Conservation (phyloP, 2,888 invertebrate species). For the Cryptocephalus primarius region DNA sequence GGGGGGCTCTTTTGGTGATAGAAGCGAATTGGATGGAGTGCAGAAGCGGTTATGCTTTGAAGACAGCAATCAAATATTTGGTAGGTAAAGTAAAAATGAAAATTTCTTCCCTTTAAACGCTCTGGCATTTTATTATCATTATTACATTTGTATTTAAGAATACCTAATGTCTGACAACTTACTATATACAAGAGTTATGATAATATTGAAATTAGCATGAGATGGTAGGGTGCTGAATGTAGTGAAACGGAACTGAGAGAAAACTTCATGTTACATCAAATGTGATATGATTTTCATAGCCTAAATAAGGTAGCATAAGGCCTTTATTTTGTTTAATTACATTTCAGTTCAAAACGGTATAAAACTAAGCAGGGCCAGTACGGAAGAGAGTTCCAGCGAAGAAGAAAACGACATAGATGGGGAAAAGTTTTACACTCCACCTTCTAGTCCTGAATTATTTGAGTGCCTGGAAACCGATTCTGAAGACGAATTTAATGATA, state of each 20-base stretch:
- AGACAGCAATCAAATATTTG: conserved; percentile 8
- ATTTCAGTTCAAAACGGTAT: conserved; percentile 8
- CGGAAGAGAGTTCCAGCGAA: conserved; percentile 1
- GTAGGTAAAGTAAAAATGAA: conserved; percentile 3
- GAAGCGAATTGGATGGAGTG: conserved; percentile 22
- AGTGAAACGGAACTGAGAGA: too few species aligned
- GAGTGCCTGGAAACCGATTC: conserved; percentile 30
- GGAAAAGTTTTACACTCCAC: conserved; percentile 50
- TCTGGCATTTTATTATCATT: neutral
- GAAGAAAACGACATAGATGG: conserved; percentile 3
- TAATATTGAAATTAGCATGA: too few species aligned
- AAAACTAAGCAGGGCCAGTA: conserved; percentile 4
- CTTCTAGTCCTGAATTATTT: conserved; percentile 33
- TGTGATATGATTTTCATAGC: too few species aligned
- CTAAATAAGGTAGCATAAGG: too few species aligned
- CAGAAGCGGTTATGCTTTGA: conserved; percentile 37
- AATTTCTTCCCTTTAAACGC: too few species aligned
- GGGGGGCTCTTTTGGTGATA: conserved; percentile 22
- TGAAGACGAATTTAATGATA: conserved; percentile 33
- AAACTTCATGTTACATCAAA: too few species aligned
- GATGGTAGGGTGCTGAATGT: too few species aligned
- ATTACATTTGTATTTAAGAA: too few species aligned
- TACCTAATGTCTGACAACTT: too few species aligned
- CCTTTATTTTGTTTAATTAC: neutral
- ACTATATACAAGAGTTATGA: too few species aligned